A percentile compares a stretch with the other conserved stretches of the same genome.
Evolutionary conservation across 1,140 invertebrate species (phyloP).

Genomic region (Ctenoplectra terminalis): DNA sequence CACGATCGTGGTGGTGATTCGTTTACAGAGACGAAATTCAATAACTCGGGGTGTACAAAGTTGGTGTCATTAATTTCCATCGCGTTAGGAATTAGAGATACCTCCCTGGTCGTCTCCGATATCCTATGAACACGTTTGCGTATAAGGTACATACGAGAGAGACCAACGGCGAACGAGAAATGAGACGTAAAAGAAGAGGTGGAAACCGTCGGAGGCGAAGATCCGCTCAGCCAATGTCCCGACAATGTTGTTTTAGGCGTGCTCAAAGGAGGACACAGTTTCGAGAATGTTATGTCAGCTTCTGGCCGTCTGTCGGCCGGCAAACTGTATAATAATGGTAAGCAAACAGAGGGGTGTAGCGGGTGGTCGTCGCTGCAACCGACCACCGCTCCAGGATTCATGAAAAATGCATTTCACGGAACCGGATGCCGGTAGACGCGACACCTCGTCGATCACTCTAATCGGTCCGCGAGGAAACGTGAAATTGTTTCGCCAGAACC

Average conservation of each 20-base stretch:
- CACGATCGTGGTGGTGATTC: neutral
- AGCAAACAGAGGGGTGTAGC: constrained; percentile 58
- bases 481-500: constrained; percentile 30
- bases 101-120: neutral
- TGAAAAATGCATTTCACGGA: constrained; percentile 51
- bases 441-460: constrained; percentile 53
- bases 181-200: constrained; percentile 53
- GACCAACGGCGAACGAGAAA: constrained; percentile 39
- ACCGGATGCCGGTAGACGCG: constrained; percentile 8
- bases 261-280: constrained; percentile 56
- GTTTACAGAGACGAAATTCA: constrained; percentile 45
- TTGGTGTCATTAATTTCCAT: constrained; percentile 66
- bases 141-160: constrained; percentile 8
- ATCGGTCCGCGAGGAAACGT: constrained; percentile 45
- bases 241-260: constrained; percentile 63
- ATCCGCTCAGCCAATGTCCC: constrained; percentile 44
- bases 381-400: constrained; percentile 15
- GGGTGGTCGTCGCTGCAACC: constrained; percentile 2
- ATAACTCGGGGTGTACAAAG: constrained; percentile 39
- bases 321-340: constrained; percentile 66
- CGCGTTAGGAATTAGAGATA: constrained; percentile 53
- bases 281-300: constrained; percentile 62
- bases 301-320: constrained; percentile 2
- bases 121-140: neutral
- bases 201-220: neutral